Base-by-base conservation (phyloP, 2,797 vertebrate species). In the Anisognathus igniventris region DNA sequence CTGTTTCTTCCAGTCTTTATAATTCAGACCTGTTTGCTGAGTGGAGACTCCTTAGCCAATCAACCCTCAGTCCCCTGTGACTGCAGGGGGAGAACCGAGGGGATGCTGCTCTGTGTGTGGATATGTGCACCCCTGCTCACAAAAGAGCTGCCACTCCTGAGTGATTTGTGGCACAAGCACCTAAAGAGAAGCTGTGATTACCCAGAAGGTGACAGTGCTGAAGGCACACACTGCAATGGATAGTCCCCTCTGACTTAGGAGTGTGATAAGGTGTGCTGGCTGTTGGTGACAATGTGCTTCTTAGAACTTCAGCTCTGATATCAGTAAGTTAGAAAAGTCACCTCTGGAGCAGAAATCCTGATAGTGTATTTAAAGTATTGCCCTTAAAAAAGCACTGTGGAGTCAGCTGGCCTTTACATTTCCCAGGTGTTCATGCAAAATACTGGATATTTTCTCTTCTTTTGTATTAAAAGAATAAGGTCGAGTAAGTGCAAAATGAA, bases 101-200 rank as follows among this genome's bases (percentile, higher is more conserved):
- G 12, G 18, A 76, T 33, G 79, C 31, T 80, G 62, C 37, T 67
- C 44, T 51, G 7, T 61, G 33, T 60, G 61, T 45, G 80, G 54
- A 37, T 86, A 17, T 50, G 51, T 40, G 8, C 65, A 78, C 33
- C 37, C 58, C 82, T 40, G 56, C 48, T 87, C 54, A 74, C 71
- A 90, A 84, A 94, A 88, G 19, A 88, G 56, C 65, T 94, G 82
- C 66, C 56, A 57, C 50, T 95, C 90, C 64, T 56, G 67, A 90
- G 73, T 67, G 70, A 92, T 92, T 89, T 78, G 77, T 86, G 64
- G 19, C 58, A 76, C 35, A 53, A 67, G 23, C 28, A 19, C 50
- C 50, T 51, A 8, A 19, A 51, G 50, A 92, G 60, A 75, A 91
- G 44, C 14, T 58, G 68, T 67, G 90, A 91, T 95, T 92, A 82